phyloP scores from a whole-genome alignment of 2,113 vertebrate genomes.

The Cryptomyrus ogoouensis region DNA sequence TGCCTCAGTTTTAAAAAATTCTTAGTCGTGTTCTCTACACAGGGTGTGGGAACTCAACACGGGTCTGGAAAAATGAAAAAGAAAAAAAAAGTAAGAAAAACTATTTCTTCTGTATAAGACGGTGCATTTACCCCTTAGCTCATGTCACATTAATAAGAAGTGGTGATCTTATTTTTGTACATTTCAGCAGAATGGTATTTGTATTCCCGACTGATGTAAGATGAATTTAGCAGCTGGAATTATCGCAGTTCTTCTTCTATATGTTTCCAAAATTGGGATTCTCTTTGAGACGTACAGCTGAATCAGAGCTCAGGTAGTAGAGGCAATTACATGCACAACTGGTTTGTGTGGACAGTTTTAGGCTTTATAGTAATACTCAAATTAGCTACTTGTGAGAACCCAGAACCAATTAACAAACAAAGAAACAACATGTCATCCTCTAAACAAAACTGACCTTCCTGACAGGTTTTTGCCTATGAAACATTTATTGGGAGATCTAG shows the following conservation, averaged over 20 bases:
- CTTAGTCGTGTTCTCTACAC: neutral
- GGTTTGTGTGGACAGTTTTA: neutral
- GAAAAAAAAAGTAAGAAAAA: neutral
- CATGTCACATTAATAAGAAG: neutral
- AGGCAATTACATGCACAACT: neutral
- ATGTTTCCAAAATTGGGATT: neutral
- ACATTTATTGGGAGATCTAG: neutral
- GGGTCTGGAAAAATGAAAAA: neutral
- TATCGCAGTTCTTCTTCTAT: neutral
- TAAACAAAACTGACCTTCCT: neutral
- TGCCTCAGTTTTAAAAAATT: neutral
- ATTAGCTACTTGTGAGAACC: neutral
- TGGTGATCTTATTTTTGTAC: neutral
- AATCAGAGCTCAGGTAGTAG: neutral
- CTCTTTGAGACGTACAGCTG: neutral
- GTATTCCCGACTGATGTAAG: neutral
- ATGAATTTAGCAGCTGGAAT: neutral
- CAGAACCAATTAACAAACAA: conserved; percentile 1
- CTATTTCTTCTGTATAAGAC: neutral
- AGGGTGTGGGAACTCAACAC: neutral
- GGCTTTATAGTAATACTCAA: neutral
- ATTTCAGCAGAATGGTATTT: neutral
- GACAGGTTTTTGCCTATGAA: conserved; percentile 3
- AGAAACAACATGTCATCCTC: conserved; percentile 1
- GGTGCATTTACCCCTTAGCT: neutral